These are phyloP conservation scores for Pseudanteris insignis DNA, from an alignment of 2,888 invertebrate species.

Conservation along the genomic window DNA sequence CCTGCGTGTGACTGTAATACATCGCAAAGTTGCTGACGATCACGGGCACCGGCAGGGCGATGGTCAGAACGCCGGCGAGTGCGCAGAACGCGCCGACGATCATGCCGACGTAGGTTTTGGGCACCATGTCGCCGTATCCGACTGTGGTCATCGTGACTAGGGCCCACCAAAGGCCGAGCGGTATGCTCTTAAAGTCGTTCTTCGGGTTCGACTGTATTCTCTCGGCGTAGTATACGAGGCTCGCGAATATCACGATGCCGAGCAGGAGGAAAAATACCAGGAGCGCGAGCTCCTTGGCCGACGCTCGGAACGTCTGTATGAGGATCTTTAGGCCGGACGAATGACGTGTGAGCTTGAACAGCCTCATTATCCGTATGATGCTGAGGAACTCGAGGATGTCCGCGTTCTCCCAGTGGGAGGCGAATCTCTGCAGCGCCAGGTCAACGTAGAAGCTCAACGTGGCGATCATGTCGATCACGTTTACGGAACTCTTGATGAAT, in stretches of 20 bases:
- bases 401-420: conserved; percentile 90
- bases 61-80: conserved; percentile 96
- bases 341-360: conserved; percentile 96
- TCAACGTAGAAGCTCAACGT: conserved; percentile 99
- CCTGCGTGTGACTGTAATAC: conserved; percentile 94
- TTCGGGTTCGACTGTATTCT: conserved; percentile 93
- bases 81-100: conserved; percentile 98
- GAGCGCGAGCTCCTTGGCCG: conserved; percentile 94
- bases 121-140: conserved; percentile 98
- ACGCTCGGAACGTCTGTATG: conserved; percentile 97
- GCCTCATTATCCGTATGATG: conserved; percentile 96
- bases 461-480: conserved; percentile 99
- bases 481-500: conserved; percentile 95
- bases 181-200: conserved; percentile 98
- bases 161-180: conserved; percentile 98
- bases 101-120: conserved; percentile 98
- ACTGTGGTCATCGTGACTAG: conserved; percentile 99
- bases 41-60: conserved; percentile 98
- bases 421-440: conserved; percentile 87
- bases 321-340: conserved; percentile 97
- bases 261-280: conserved; percentile 97
- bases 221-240: conserved; percentile 97
- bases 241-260: conserved; percentile 94
- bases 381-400: conserved; percentile 97
- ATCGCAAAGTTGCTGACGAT: conserved; percentile 98